These are phyloP conservation scores for Colossoma macropomum DNA, from an alignment of 2,113 vertebrate species.

Conservation along the genomic window DNA sequence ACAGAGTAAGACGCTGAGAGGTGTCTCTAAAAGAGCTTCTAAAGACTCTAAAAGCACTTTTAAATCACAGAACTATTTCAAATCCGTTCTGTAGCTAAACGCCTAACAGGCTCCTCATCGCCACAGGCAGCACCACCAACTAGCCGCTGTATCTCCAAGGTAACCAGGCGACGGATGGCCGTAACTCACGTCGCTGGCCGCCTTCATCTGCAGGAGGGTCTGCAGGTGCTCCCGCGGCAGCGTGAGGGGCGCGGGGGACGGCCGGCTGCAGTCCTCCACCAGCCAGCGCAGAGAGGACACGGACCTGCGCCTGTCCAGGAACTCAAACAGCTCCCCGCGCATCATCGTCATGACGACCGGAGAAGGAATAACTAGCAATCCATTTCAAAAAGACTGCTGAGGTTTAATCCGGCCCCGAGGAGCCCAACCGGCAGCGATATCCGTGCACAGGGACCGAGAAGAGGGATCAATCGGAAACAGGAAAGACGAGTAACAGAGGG, in stretches of 20 bases:
- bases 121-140: neutral
- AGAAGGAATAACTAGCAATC: neutral
- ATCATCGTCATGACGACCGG: conserved; percentile 57
- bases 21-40: too few relatives aligned
- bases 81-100: too few relatives aligned
- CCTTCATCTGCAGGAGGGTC: conserved; percentile 72
- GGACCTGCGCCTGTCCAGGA: conserved; percentile 56
- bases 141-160: neutral
- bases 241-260: conserved; percentile 19
- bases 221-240: conserved; percentile 70
- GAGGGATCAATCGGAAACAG: neutral
- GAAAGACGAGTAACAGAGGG: neutral
- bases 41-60: too few relatives aligned
- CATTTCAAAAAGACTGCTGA: neutral
- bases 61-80: too few relatives aligned
- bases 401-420: neutral
- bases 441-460: accelerated
- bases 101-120: too few relatives aligned
- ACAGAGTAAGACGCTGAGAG: too few relatives aligned
- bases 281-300: conserved; percentile 33
- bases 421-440: neutral
- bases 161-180: neutral
- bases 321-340: conserved; percentile 70
- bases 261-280: conserved; percentile 35
- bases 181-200: conserved; percentile 70